phyloP scores from a whole-genome alignment of 1,140 invertebrate species.

The Xylocopa sonorina region DNA sequence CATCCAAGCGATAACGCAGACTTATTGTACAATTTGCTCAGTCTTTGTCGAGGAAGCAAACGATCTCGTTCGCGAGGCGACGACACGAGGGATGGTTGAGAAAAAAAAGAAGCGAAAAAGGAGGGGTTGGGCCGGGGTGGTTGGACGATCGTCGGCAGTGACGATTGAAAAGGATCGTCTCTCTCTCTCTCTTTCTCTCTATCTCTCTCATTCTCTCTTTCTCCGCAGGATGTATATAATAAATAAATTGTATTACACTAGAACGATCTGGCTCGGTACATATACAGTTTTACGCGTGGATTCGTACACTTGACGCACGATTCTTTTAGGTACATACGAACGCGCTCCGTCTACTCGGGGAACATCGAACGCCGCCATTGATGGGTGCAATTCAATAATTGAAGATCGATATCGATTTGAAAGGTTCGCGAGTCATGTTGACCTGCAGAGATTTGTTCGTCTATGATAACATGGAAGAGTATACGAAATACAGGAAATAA shows the following conservation, averaged over 20 bases:
- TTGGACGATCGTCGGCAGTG: conserved; percentile 41
- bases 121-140: no score
- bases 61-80: conserved; percentile 27
- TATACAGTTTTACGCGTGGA: conserved; percentile 56
- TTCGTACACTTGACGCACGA: conserved; percentile 54
- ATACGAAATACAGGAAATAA: no score
- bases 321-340: conserved; percentile 67
- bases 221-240: conserved; percentile 60
- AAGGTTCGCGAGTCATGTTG: no score
- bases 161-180: conserved; percentile 45
- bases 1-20: conserved; percentile 32
- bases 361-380: conserved; percentile 37
- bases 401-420: conserved; percentile 16
- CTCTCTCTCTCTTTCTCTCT: background rate
- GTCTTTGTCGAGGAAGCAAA: conserved; percentile 60
- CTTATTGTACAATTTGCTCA: conserved; percentile 59
- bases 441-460: no score
- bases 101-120: conserved; percentile 5
- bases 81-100: background rate
- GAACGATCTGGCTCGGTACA: conserved; percentile 69
- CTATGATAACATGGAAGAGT: no score
- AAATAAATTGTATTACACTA: conserved; percentile 71
- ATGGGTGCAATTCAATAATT: background rate
- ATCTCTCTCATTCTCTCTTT: no score
- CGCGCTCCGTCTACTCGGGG: conserved; percentile 55